Evolutionary conservation across 2,797 vertebrate genomes (phyloP).

Genomic region (Propithecus deckenii): DNA sequence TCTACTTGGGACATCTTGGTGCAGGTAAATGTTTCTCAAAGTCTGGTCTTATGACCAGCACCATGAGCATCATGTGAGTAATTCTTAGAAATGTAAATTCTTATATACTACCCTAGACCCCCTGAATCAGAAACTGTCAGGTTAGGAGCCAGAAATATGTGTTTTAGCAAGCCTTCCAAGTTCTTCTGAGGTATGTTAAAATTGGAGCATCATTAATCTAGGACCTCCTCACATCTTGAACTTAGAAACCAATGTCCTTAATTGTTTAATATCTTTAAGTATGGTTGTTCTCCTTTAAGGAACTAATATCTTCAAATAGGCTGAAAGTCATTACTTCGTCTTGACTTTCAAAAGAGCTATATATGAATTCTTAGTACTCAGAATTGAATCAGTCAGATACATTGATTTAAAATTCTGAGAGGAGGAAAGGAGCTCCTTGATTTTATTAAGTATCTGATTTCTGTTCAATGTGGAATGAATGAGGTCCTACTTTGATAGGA

Average conservation of each 20-base stretch:
- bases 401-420: not conserved
- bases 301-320: not conserved
- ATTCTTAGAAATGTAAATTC: not conserved
- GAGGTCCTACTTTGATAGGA: not conserved
- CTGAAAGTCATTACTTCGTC: not conserved
- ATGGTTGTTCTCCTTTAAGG: not conserved
- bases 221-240: not conserved
- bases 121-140: not conserved
- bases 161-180: not conserved
- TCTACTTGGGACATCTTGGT: not conserved
- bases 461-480: not conserved
- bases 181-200: not conserved
- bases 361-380: not conserved
- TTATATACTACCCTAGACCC: not conserved
- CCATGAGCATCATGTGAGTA: not conserved
- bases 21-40: not conserved
- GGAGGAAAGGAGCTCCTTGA: not conserved
- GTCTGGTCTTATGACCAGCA: not conserved
- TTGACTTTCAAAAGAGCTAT: not conserved
- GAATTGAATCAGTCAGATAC: not conserved
- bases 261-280: not conserved
- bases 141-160: not conserved
- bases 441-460: not conserved
- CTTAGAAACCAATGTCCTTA: not conserved
- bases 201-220: not conserved